A percentile compares a stretch with the other conserved stretches of the same genome.
Conservation (phyloP, 2,888 invertebrate species). For the Oxyteleia sp. region DNA sequence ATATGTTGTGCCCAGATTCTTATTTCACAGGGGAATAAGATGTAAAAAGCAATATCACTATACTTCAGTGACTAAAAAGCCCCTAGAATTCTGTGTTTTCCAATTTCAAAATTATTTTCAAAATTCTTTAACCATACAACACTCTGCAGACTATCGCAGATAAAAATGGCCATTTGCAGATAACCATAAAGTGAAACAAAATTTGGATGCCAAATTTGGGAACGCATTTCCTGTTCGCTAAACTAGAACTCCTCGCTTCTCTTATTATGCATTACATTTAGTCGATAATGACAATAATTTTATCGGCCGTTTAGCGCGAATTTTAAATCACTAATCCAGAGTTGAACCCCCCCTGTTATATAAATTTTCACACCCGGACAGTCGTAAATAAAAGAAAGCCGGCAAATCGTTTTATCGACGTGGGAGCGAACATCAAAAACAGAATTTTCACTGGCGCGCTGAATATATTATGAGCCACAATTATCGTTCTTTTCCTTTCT, state of each 20-base stretch:
- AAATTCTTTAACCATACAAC: no score
- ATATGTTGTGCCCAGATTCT: no score
- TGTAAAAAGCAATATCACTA: no score
- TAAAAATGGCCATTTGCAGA: no score
- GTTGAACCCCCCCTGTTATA: background rate
- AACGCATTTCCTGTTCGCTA: no score
- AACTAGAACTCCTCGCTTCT: background rate
- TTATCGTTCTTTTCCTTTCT: constrained; percentile 32
- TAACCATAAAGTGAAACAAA: no score
- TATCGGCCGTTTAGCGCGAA: background rate
- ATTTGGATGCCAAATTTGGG: no score
- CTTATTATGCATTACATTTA: background rate
- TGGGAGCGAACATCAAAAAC: constrained; percentile 15
- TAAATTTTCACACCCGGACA: constrained; percentile 16
- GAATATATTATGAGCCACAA: constrained; percentile 49
- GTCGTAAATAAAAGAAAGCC: background rate
- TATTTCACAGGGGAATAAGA: no score
- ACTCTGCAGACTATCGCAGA: no score
- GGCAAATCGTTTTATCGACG: constrained; percentile 33
- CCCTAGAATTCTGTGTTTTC: no score
- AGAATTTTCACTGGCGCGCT: constrained; percentile 2
- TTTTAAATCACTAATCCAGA: background rate
- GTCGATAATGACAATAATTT: background rate
- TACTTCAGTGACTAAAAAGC: no score
- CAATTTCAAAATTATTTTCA: no score